phyloP scores from a whole-genome alignment of 1,140 invertebrate genomes.

The Thalassaphorura encarpata region DNA sequence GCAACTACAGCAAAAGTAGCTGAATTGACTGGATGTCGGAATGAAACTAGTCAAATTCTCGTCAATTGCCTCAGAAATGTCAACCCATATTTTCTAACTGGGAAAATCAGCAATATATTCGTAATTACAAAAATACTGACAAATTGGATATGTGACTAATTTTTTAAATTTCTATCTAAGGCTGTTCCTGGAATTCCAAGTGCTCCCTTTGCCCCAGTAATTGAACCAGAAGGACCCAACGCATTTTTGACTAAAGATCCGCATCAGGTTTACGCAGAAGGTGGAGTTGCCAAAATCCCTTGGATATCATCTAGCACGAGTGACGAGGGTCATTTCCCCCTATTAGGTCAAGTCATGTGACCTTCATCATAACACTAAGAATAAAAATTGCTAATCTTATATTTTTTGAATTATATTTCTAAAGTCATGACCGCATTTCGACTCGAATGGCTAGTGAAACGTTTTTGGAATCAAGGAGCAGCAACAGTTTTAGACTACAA shows the following conservation, averaged over 20 bases:
- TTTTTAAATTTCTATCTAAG: background rate
- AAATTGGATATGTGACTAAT: background rate
- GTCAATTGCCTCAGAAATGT: background rate
- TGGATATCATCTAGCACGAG: slow-evolving; percentile 12
- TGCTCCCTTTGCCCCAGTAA: slow-evolving; percentile 6
- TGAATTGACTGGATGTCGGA: background rate
- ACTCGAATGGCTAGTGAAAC: too few species aligned
- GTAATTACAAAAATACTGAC: background rate
- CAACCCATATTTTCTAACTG: background rate
- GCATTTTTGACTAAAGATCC: slow-evolving; percentile 14
- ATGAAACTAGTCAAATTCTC: background rate
- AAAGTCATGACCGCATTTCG: background rate
- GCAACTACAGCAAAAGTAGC: background rate
- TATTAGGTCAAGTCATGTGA: too few species aligned
- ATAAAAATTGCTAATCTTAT: too few species aligned
- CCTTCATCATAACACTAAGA: too few species aligned
- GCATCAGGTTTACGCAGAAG: slow-evolving; percentile 7
- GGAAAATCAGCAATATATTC: background rate
- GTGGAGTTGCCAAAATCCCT: slow-evolving; percentile 9
- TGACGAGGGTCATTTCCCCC: slow-evolving; percentile 9
- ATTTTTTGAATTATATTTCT: background rate
- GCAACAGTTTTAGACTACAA: slow-evolving; percentile 7
- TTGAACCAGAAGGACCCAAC: background rate
- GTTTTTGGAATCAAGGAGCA: too few species aligned
- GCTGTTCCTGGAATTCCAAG: slow-evolving; percentile 6